Evolutionary conservation across 1,140 invertebrate species (phyloP), one percentile per base, ranked within the genome.

Genomic region (Stegodyphus mimosarum): DNA sequence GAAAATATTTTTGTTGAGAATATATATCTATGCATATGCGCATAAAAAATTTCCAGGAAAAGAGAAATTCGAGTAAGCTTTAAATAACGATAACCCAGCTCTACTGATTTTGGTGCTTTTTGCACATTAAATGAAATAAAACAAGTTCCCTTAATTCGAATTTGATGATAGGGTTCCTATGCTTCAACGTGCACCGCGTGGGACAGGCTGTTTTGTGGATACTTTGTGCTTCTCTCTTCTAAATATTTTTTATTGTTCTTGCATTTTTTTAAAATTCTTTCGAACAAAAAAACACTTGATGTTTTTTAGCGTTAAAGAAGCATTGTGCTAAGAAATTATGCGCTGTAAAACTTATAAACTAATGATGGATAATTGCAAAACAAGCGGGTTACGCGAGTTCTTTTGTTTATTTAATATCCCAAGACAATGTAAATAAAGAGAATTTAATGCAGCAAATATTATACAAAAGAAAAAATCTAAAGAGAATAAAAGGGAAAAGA

Each of bases 41-140:
- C 79, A 73, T 63, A 73, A 83, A 83, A 33, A 74, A 83, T 6
- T 52, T 17, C 79, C 63, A 49, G 33, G 15, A 69, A 75, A 66
- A 75, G 64, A 55, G 51, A 75, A 83, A 51, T 73, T 83, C 66
- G 55, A 53, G 55, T 67, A 71, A 13, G 53, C 53, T 81, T 81
- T 81, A 81, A 81, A 81, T 73, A 81, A 64, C 81, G 81, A 83
- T 83, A 83, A 83, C 81, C 72, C 52, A 69, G 81, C 67, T 83
- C 69, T 55, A 83, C 48, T 83, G 72, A 72, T 73, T 83, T 67
- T 83, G 55, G 60, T 83, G 72, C 60, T 67, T 83, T 83, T 83
- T 83, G 17, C 17, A 67, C 81, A 83, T 83, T 83, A 83, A 83
- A 83, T 83, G 81, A 75, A 83, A 83, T 83, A 83, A 83, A 83